phyloP scores from a whole-genome alignment of 2,113 vertebrate genomes.

The Ardeotis arabs region DNA sequence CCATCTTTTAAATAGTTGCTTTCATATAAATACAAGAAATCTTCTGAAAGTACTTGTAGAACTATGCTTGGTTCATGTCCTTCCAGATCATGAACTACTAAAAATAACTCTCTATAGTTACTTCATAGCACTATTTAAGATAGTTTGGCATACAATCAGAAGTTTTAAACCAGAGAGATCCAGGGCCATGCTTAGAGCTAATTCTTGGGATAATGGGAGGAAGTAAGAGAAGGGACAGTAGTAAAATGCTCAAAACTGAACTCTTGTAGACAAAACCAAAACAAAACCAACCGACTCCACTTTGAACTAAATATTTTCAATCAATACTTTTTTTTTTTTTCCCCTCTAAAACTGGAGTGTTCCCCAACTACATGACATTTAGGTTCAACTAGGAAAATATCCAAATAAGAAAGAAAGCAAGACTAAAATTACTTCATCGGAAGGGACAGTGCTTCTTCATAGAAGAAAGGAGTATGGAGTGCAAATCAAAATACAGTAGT shows the following conservation, averaged over 20 bases:
- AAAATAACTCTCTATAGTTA: neutral
- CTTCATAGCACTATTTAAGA: neutral
- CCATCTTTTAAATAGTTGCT: neutral
- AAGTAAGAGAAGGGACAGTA: neutral
- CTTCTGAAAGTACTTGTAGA: neutral
- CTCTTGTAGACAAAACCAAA: neutral
- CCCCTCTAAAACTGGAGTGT: neutral
- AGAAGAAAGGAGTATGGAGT: neutral
- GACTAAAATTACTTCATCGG: neutral
- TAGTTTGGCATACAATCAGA: neutral
- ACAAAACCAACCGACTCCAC: neutral
- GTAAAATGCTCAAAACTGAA: neutral
- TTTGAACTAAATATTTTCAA: neutral
- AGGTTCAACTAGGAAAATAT: neutral
- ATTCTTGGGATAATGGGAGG: neutral
- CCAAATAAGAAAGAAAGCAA: neutral
- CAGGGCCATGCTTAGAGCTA: neutral
- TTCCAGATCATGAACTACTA: neutral
- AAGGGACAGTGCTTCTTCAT: neutral
- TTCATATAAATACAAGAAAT: neutral
- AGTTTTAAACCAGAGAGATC: neutral
- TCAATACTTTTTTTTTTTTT: neutral
- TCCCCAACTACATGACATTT: neutral
- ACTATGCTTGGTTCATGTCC: neutral
- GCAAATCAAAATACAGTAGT: neutral